A percentile compares a stretch with the other conserved stretches of the same genome.
phyloP scores from a whole-genome alignment of 2,113 vertebrate species.

The Pagrus major region DNA sequence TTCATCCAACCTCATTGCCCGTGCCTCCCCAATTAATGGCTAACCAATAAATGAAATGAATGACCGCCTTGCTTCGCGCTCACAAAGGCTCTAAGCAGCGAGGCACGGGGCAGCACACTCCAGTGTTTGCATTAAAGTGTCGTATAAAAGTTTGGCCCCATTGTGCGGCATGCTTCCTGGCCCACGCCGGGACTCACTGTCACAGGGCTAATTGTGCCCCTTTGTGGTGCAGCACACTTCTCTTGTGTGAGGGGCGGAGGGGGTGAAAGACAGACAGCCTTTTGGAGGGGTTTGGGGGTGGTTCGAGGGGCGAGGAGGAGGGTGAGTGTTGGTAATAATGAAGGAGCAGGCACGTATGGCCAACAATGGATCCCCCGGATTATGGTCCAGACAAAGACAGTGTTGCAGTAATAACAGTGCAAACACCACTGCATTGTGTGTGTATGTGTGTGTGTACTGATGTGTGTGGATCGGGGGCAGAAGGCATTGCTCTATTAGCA shows the following conservation, averaged over 20 bases:
- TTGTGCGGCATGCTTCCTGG: conserved; percentile 77
- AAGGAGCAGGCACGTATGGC: conserved; percentile 76
- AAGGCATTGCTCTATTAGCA: conserved; percentile 76
- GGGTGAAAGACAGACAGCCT: conserved; percentile 46
- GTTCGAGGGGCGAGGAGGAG: conserved; percentile 45
- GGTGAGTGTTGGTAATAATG: conserved; percentile 52
- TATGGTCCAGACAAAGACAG: conserved; percentile 78
- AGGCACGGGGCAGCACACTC: conserved; percentile 66
- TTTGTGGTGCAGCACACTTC: conserved; percentile 84
- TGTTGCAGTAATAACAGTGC: conserved; percentile 80
- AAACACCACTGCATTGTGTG: conserved; percentile 62
- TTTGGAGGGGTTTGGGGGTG: conserved; percentile 42
- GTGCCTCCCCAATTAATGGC: conserved; percentile 68
- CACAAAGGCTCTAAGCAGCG: conserved; percentile 59
- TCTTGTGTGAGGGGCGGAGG: conserved; percentile 48
- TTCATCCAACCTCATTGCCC: conserved; percentile 36
- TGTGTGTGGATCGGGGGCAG: conserved; percentile 44
- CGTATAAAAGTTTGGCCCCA: conserved; percentile 77
- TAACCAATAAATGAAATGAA: conserved; percentile 77
- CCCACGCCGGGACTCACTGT: conserved; percentile 64
- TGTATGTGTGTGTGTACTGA: conserved; percentile 17
- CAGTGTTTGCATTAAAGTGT: conserved; percentile 76
- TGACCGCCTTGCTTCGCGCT: conserved; percentile 42
- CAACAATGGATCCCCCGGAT: conserved; percentile 81
- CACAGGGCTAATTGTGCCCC: conserved; percentile 75